phyloP scores from a whole-genome alignment of 2,113 vertebrate species.

The Leucosticte australis region DNA sequence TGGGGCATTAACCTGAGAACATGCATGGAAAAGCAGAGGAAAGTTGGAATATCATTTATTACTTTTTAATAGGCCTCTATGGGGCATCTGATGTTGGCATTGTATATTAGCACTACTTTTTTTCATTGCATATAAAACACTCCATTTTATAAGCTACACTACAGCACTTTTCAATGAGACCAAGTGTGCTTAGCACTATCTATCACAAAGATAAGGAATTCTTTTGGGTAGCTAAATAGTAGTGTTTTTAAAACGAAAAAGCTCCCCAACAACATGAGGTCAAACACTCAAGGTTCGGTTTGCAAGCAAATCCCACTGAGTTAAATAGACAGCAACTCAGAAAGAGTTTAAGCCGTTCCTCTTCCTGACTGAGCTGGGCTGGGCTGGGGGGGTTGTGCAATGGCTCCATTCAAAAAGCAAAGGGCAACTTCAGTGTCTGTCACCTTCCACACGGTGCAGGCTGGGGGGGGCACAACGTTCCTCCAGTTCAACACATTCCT shows the following conservation, averaged over 20 bases:
- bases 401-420: background rate
- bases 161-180: slow-evolving; percentile 42
- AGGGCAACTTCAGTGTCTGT: background rate
- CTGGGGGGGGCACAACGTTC: background rate
- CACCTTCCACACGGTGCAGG: background rate
- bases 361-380: background rate
- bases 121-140: slow-evolving; percentile 50
- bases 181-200: slow-evolving; percentile 71
- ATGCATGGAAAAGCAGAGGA: background rate
- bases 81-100: slow-evolving; percentile 35
- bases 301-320: background rate
- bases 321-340: background rate
- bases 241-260: slow-evolving; percentile 66
- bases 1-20: background rate
- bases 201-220: slow-evolving; percentile 11
- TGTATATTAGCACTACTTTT: background rate
- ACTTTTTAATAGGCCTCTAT: slow-evolving; percentile 23
- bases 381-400: slow-evolving; percentile 1
- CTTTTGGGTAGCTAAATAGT: slow-evolving; percentile 20
- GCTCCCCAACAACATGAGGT: slow-evolving; percentile 28
- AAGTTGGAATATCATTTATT: background rate
- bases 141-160: slow-evolving; percentile 31
- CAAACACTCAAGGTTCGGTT: background rate
- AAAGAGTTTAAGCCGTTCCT: background rate
- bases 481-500: background rate